Conservation (phyloP, 2,888 invertebrate species). For the Eupithecia insigniata region DNA sequence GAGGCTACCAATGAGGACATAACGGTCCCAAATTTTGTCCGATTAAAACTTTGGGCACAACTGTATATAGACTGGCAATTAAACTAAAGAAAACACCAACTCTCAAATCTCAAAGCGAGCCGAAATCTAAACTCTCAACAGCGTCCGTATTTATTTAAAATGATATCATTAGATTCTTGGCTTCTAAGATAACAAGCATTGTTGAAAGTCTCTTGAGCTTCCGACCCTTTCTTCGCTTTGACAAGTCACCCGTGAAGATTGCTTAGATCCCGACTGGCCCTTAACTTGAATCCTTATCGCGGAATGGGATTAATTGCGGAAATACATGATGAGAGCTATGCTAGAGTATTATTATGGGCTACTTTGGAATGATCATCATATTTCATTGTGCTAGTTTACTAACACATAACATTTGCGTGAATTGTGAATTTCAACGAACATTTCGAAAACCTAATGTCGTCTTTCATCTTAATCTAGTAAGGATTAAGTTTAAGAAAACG, state of each 20-base stretch:
- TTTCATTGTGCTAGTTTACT: background rate
- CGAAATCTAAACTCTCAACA: constrained; percentile 23
- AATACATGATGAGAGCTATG: constrained; percentile 78
- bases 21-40: background rate
- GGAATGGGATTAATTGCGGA: constrained; percentile 82
- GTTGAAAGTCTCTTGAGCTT: constrained; percentile 82
- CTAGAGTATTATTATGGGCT: constrained; percentile 54
- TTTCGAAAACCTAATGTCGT: no score
- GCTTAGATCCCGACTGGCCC: constrained; percentile 82
- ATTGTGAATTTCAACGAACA: no score
- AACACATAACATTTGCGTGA: no score
- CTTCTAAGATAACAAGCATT: constrained; percentile 84
- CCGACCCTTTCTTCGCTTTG: constrained; percentile 83
- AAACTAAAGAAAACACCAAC: constrained; percentile 7
- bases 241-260: constrained; percentile 84
- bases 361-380: constrained; percentile 10
- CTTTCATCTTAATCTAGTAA: no score
- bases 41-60: background rate
- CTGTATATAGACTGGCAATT: constrained; percentile 4
- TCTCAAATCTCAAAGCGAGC: constrained; percentile 9
- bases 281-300: constrained; percentile 81
- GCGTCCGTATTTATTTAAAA: constrained; percentile 72
- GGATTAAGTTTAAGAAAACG: no score
- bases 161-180: constrained; percentile 81
- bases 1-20: background rate